Conservation (phyloP, 2,797 vertebrate genomes). For the Coracias cyanogaster region DNA sequence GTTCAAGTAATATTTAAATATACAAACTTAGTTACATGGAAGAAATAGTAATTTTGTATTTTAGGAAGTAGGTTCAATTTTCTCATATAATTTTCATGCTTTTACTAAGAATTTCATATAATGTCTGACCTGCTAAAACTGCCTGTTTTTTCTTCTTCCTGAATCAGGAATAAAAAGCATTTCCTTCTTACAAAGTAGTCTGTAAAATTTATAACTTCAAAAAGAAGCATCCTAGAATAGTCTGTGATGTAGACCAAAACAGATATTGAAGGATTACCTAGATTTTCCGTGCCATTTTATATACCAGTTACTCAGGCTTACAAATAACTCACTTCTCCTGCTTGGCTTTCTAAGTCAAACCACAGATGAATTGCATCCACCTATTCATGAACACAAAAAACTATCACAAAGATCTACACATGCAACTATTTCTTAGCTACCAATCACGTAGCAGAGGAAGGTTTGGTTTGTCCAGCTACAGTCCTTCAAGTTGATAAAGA, state of each 20-base stretch:
- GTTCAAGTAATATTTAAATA: neutral
- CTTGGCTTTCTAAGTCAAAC: neutral
- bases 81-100: neutral
- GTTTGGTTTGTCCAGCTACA: neutral
- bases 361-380: neutral
- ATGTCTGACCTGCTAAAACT: neutral
- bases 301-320: neutral
- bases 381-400: neutral
- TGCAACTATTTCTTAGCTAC: neutral
- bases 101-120: neutral
- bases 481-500: neutral
- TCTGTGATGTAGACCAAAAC: neutral
- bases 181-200: neutral
- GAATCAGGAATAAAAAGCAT: neutral
- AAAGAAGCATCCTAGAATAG: neutral
- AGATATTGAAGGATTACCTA: neutral
- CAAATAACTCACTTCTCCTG: neutral
- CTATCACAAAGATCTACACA: neutral
- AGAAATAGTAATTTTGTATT: neutral
- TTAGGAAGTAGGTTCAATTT: neutral
- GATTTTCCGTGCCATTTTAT: neutral
- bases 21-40: neutral
- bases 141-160: neutral
- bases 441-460: rapidly evolving
- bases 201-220: neutral